A percentile compares a stretch with the other conserved stretches of the same genome.
These are phyloP conservation scores for Pteropus alecto DNA, from an alignment of 2,113 vertebrate species.

Conservation along the genomic window DNA sequence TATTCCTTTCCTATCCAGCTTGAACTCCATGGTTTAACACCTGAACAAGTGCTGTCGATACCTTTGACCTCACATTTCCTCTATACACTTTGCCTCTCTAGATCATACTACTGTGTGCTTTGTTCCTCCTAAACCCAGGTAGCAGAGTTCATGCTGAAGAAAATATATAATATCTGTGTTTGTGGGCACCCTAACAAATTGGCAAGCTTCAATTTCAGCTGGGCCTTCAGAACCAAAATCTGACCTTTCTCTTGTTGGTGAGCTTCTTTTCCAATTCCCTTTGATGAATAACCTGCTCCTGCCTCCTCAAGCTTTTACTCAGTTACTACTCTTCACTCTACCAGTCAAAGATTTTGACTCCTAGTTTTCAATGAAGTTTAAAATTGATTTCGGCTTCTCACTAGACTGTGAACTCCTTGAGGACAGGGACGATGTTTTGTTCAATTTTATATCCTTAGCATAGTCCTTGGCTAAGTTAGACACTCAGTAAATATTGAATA, in stretches of 20 bases:
- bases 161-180: not conserved
- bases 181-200: not conserved
- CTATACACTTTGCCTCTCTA: not conserved
- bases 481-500: not conserved
- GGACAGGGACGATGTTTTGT: not conserved
- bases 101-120: not conserved
- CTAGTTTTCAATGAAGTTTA: not conserved
- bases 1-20: not conserved
- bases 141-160: not conserved
- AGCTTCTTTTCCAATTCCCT: not conserved
- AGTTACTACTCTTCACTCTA: not conserved
- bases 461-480: not conserved
- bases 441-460: not conserved
- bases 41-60: too few relatives aligned
- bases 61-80: not conserved
- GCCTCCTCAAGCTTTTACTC: too few relatives aligned
- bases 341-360: not conserved
- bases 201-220: not conserved
- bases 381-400: not conserved
- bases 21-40: not conserved
- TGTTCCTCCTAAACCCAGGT: not conserved
- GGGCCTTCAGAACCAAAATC: not conserved
- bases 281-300: not conserved
- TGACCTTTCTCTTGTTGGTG: too few relatives aligned
- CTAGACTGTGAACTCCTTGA: not conserved